phyloP scores from a whole-genome alignment of 53 echinoderm and acorn worm species.

The Crossaster papposus region DNA sequence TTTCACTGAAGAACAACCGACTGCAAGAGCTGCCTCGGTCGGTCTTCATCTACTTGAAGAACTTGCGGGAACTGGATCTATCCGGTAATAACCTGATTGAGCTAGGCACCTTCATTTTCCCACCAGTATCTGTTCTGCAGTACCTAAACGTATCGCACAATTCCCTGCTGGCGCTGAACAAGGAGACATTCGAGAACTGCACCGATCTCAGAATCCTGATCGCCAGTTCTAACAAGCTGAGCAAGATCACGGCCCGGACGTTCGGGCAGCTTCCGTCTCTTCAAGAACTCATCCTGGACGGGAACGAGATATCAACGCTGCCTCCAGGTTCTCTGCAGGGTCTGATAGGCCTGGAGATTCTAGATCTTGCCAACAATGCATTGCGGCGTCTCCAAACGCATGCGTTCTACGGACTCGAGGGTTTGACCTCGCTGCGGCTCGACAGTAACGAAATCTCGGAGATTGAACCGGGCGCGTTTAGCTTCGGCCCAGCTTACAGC shows the following conservation, averaged over 20 bases:
- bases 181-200: conserved; percentile 43
- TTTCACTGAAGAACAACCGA: conserved; percentile 67
- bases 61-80: conserved; percentile 62
- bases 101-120: conserved; percentile 34
- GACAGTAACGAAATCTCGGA: conserved; percentile 50
- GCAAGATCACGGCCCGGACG: conserved; percentile 30
- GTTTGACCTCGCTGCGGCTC: conserved; percentile 60
- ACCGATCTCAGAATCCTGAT: conserved; percentile 44
- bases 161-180: conserved; percentile 1
- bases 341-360: conserved; percentile 33
- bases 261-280: conserved; percentile 64
- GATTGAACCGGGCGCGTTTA: conserved; percentile 64
- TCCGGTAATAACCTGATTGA: conserved; percentile 59
- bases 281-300: conserved; percentile 50
- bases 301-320: conserved; percentile 65
- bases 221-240: conserved; percentile 59
- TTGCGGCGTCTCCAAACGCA: conserved; percentile 49
- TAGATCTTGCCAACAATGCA: conserved; percentile 68
- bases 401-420: conserved; percentile 59
- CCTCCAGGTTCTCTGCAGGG: conserved; percentile 53
- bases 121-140: conserved; percentile 22
- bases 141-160: conserved; percentile 65
- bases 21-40: conserved; percentile 40
- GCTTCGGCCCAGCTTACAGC: conserved; percentile 38
- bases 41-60: conserved; percentile 54